Evolutionary conservation across 92 coral and sea anemone species (phyloP).

Genomic region (Heliopora coerulea): DNA sequence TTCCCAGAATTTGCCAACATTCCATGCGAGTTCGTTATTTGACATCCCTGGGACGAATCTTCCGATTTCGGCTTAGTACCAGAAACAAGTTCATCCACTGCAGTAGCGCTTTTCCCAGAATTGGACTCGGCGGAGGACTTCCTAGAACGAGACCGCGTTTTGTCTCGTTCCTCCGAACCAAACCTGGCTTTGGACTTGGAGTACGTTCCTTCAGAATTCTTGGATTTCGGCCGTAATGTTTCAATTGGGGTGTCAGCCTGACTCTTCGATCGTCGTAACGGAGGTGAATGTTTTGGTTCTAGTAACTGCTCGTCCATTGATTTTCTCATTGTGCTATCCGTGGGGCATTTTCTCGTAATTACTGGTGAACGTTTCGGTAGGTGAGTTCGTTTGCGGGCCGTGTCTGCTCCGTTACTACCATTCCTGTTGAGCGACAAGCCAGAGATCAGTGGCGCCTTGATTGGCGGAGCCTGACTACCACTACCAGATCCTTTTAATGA

Average conservation of each 20-base stretch:
- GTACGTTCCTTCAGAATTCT: background rate
- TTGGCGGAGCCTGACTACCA: conserved; percentile 39
- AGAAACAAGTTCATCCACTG: background rate
- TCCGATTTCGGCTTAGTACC: conserved; percentile 5
- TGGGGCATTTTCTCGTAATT: conserved; percentile 59
- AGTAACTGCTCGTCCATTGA: conserved; percentile 38
- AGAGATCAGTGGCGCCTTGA: conserved; percentile 34
- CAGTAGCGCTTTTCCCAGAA: background rate
- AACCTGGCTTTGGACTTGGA: conserved; percentile 2
- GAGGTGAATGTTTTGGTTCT: conserved; percentile 19
- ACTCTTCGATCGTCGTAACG: conserved; percentile 33
- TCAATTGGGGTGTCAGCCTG: conserved; percentile 32
- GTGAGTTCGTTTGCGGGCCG: conserved; percentile 52
- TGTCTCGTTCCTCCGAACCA: conserved; percentile 15
- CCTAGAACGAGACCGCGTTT: conserved; percentile 1
- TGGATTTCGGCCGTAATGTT: background rate
- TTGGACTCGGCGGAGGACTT: background rate
- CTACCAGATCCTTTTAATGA: background rate
- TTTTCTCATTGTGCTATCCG: conserved; percentile 49
- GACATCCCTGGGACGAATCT: conserved; percentile 5
- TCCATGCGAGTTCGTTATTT: background rate
- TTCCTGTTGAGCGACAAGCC: conserved; percentile 17
- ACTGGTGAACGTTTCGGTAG: conserved; percentile 85
- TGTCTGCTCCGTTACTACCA: conserved; percentile 22
- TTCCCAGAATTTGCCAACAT: conserved; percentile 8